phyloP scores from a whole-genome alignment of 2,888 invertebrate species.

The Nesidiocoris tenuis region DNA sequence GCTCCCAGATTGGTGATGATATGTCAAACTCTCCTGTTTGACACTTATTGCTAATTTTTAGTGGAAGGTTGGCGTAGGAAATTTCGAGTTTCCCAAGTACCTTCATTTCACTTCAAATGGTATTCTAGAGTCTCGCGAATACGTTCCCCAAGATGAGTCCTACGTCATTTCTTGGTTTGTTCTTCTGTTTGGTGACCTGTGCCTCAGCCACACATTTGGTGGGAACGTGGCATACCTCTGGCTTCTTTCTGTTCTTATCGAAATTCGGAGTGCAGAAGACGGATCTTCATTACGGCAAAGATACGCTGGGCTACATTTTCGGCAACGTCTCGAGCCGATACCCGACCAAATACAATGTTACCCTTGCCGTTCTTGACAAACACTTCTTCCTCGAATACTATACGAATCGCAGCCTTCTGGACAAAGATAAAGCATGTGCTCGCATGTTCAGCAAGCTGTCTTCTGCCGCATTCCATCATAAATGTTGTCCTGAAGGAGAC shows the following conservation, averaged over 20 bases:
- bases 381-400: conserved; percentile 87
- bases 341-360: conserved; percentile 64
- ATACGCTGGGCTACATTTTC: conserved; percentile 92
- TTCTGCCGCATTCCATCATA: conserved; percentile 77
- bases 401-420: conserved; percentile 66
- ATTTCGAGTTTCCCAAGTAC: no score
- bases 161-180: no score
- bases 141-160: no score
- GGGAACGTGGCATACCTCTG: conserved; percentile 66
- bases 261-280: conserved; percentile 98
- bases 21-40: no score
- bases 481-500: conserved; percentile 68
- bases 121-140: no score
- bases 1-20: no score
- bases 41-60: no score
- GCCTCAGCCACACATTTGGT: conserved; percentile 58
- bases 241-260: conserved; percentile 87
- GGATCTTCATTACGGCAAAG: conserved; percentile 76
- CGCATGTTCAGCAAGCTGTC: conserved; percentile 84
- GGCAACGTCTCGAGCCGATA: conserved; percentile 82
- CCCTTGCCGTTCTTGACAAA: conserved; percentile 87
- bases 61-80: no score
- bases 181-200: conserved; percentile 6
- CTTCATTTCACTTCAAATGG: no score
- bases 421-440: conserved; percentile 75